phyloP scores from a whole-genome alignment of 2,888 invertebrate species.

The Sesia apiformis region DNA sequence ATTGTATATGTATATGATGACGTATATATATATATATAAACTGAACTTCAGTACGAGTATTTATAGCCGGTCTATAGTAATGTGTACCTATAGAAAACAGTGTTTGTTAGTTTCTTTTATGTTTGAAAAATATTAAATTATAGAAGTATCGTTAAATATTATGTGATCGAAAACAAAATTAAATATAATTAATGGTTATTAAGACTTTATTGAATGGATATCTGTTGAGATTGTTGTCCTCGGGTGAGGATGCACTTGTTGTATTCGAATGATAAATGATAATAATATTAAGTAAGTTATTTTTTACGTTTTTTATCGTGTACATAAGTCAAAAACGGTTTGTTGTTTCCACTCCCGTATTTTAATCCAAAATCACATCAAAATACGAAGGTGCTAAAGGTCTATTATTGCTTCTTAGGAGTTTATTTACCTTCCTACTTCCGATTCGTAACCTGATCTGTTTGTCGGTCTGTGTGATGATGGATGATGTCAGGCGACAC shows the following conservation, averaged over 20 bases:
- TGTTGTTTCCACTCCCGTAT: conserved; percentile 62
- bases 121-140: conserved; percentile 52
- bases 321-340: conserved; percentile 65
- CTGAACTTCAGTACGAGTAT: conserved; percentile 26
- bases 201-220: conserved; percentile 70
- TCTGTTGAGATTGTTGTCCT: conserved; percentile 72
- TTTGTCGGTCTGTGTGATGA: conserved; percentile 19
- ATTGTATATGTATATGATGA: conserved; percentile 28
- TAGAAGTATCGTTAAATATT: conserved; percentile 71
- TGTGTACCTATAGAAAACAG: conserved; percentile 33
- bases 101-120: conserved; percentile 49
- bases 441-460: conserved; percentile 15
- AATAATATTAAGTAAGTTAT: conserved; percentile 75
- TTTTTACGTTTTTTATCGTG: conserved; percentile 74
- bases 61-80: conserved; percentile 28
- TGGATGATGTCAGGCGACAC: neutral
- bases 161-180: conserved; percentile 63
- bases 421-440: conserved; percentile 26
- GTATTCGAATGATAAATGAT: conserved; percentile 70
- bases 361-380: conserved; percentile 46
- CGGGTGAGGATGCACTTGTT: conserved; percentile 68
- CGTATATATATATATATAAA: conserved; percentile 50
- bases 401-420: conserved; percentile 68
- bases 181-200: conserved; percentile 56
- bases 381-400: conserved; percentile 63